A percentile compares a stretch with the other conserved stretches of the same genome.
Conservation (phyloP, 2,113 vertebrate genomes). For the Ornithorhynchus anatinus region DNA sequence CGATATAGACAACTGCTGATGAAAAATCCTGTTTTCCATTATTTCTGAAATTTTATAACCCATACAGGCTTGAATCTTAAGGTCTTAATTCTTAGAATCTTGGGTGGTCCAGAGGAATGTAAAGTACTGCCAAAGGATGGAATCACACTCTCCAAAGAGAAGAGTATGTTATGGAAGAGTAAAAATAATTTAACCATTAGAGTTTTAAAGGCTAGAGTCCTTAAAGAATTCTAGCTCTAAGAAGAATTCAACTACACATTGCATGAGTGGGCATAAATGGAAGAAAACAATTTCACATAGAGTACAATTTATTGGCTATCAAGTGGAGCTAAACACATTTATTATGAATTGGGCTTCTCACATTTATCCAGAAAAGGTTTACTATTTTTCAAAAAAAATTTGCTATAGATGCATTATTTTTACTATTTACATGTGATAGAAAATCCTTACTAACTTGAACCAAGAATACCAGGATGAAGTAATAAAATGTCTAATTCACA, state of each 20-base stretch:
- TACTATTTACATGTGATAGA: no score
- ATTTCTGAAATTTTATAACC: slow-evolving; percentile 37
- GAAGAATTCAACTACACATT: background rate
- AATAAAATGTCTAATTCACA: no score
- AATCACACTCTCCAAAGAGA: slow-evolving; percentile 7
- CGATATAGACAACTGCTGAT: slow-evolving; percentile 22
- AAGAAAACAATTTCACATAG: background rate
- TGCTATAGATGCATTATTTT: background rate
- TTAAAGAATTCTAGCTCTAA: background rate
- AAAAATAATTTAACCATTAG: background rate
- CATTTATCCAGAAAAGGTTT: background rate
- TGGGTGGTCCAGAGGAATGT: slow-evolving; percentile 39
- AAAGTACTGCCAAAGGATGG: slow-evolving; percentile 17
- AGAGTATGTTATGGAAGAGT: background rate
- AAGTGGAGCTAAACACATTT: background rate
- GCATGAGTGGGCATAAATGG: background rate
- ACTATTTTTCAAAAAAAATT: background rate
- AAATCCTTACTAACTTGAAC: no score
- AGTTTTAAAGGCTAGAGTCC: background rate
- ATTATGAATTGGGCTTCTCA: background rate
- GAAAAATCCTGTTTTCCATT: slow-evolving; percentile 16
- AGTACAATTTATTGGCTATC: background rate
- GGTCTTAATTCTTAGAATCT: slow-evolving; percentile 34
- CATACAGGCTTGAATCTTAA: slow-evolving; percentile 17
- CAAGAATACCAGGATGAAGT: no score